Evolutionary conservation across 2,113 vertebrate genomes (phyloP).

Genomic region (Turnix velox): DNA sequence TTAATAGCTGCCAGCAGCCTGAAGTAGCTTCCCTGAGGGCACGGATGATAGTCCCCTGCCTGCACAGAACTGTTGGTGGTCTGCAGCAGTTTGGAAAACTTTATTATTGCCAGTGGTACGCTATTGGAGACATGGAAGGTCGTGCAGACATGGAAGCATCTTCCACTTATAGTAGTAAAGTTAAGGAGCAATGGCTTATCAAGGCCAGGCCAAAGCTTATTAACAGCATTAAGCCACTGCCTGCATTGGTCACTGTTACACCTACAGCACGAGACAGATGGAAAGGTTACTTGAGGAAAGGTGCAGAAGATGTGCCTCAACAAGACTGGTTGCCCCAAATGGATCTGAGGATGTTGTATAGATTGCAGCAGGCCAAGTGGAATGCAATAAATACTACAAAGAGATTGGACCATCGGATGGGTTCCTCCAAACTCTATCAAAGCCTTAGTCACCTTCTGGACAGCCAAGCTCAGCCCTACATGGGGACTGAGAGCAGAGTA

Average conservation of each 20-base stretch:
- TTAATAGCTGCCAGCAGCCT: background rate
- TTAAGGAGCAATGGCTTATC: background rate
- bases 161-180: background rate
- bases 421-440: background rate
- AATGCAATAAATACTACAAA: background rate
- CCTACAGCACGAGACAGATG: background rate
- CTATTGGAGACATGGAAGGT: background rate
- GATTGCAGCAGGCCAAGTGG: background rate
- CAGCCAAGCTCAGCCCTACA: background rate
- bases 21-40: background rate
- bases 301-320: background rate
- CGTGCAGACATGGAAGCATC: background rate
- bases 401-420: background rate
- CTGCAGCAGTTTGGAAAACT: background rate
- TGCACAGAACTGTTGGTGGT: background rate
- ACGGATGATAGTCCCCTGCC: background rate
- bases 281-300: background rate
- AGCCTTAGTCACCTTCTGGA: background rate
- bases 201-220: background rate
- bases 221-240: background rate
- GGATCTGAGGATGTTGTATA: accelerated
- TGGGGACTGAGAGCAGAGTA: accelerated
- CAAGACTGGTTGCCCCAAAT: accelerated
- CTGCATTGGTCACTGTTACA: background rate
- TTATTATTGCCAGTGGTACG: background rate